These are phyloP conservation scores for Xestobium rufovillosum DNA, from an alignment of 2,888 invertebrate genomes.

Conservation along the genomic window DNA sequence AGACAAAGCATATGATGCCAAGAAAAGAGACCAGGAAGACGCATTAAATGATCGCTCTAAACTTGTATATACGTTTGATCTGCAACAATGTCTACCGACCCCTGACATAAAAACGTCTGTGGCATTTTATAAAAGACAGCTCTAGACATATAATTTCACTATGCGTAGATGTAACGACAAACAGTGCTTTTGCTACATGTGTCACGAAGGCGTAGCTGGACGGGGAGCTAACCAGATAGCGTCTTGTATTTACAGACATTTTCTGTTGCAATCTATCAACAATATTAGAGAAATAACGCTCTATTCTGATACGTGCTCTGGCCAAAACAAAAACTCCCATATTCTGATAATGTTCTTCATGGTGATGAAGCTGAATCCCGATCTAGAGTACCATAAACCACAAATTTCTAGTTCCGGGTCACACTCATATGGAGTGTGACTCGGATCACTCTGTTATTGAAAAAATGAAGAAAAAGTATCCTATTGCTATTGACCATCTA, in stretches of 20 bases:
- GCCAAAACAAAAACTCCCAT: constrained; percentile 20
- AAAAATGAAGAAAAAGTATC: constrained; percentile 14
- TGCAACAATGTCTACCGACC: constrained; percentile 28
- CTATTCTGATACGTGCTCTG: constrained; percentile 18
- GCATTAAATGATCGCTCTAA: no score
- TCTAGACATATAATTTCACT: constrained; percentile 31
- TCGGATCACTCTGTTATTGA: constrained; percentile 19
- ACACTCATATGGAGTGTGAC: constrained; percentile 19
- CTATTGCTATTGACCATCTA: constrained; percentile 14
- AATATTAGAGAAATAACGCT: constrained; percentile 1
- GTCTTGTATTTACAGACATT: constrained; percentile 18
- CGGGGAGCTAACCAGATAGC: constrained; percentile 28
- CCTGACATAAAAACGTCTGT: constrained; percentile 27
- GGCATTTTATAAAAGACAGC: constrained; percentile 29
- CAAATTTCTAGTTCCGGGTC: constrained; percentile 18
- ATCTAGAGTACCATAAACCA: constrained; percentile 9
- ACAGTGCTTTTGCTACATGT: constrained; percentile 26
- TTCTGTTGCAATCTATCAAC: neutral
- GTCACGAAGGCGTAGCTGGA: constrained; percentile 26
- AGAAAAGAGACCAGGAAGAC: no score
- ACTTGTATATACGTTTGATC: no score
- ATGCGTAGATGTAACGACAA: constrained; percentile 22
- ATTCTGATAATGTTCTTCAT: constrained; percentile 9
- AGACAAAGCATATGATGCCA: constrained; percentile 12
- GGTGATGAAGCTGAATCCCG: neutral